Evolutionary conservation across 2,797 vertebrate species (phyloP).

Genomic region (Rallus crepitans): DNA sequence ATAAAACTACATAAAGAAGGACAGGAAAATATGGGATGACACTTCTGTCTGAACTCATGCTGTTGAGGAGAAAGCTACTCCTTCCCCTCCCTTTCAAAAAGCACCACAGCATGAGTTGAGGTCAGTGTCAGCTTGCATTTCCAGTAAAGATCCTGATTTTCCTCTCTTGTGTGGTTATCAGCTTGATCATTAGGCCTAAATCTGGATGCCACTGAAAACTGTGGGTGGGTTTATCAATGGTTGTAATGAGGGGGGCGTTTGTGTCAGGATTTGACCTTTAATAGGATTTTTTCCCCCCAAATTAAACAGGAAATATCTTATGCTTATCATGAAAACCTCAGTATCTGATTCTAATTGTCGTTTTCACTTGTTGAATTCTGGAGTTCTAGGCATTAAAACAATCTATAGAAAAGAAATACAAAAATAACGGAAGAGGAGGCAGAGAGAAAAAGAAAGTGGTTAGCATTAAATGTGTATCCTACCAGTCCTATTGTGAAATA

Average conservation of each 20-base stretch:
- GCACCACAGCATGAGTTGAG: constrained; percentile 11
- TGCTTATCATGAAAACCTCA: neutral
- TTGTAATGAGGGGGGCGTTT: neutral
- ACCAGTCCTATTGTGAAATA: neutral
- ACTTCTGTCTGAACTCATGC: neutral
- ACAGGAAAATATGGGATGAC: neutral
- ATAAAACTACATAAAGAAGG: neutral
- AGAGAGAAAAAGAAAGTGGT: neutral
- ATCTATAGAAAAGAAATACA: neutral
- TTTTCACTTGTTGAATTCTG: constrained; percentile 24
- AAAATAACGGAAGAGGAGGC: neutral
- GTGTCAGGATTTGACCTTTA: neutral
- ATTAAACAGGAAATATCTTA: neutral
- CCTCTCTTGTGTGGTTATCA: neutral
- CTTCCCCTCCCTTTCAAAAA: constrained; percentile 16
- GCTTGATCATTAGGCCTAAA: neutral
- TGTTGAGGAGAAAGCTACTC: neutral
- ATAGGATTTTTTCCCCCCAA: neutral
- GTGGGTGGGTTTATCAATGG: neutral
- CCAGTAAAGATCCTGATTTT: neutral
- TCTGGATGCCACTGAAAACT: constrained; percentile 26
- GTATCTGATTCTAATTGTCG: neutral
- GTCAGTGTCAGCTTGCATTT: constrained; percentile 54
- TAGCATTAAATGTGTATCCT: neutral
- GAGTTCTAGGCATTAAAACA: neutral